A percentile compares a stretch with the other conserved stretches of the same genome.
phyloP scores from a whole-genome alignment of 2,888 invertebrate genomes.

The Tenthredo mesomela region DNA sequence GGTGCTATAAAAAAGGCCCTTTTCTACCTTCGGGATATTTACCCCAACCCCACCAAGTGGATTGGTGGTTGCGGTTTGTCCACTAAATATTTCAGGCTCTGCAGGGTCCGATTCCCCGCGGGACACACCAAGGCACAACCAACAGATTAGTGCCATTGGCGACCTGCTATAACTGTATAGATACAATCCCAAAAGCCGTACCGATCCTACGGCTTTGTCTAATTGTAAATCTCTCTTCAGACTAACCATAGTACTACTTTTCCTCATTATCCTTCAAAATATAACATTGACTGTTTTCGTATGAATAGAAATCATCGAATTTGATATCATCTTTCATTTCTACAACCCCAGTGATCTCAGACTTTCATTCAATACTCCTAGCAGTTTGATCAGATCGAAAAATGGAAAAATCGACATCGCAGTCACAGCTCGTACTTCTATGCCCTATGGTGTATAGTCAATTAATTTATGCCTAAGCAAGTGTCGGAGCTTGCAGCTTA shows the following conservation, averaged over 20 bases:
- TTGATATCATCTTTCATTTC: background rate
- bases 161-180: slow-evolving; percentile 45
- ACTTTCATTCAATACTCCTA: background rate
- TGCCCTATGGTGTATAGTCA: background rate
- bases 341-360: background rate
- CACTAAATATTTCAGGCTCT: slow-evolving; percentile 54
- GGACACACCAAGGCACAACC: slow-evolving; percentile 53
- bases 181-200: slow-evolving; percentile 31
- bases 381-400: background rate
- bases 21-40: slow-evolving; percentile 1
- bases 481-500: slow-evolving; percentile 59
- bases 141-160: slow-evolving; percentile 55
- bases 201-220: slow-evolving; percentile 28
- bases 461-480: slow-evolving; percentile 53
- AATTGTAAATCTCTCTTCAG: slow-evolving; percentile 16
- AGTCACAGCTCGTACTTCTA: background rate
- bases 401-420: background rate
- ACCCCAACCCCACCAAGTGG: slow-evolving; percentile 19
- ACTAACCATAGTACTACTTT: slow-evolving; percentile 16
- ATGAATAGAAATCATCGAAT: background rate
- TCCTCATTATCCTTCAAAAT: background rate
- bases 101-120: slow-evolving; percentile 52
- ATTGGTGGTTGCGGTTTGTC: slow-evolving; percentile 48
- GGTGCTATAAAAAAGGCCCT: slow-evolving; percentile 7
- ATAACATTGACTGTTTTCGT: background rate